phyloP scores from a whole-genome alignment of 2,113 vertebrate species.

The Gracilinanus agilis region DNA sequence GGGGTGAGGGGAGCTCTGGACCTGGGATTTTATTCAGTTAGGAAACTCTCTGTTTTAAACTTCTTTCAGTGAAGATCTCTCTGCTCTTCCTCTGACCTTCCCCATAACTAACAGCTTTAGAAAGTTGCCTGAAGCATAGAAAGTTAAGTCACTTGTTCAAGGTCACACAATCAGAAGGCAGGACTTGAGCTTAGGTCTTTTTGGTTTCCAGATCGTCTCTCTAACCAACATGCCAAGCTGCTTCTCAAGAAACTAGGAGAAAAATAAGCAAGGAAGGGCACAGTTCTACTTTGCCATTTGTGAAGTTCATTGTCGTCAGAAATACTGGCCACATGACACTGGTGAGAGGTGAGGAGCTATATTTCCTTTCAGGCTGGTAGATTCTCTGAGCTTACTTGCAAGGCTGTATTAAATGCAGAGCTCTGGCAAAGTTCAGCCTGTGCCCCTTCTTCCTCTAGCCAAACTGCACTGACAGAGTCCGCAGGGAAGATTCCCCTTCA shows the following conservation, averaged over 20 bases:
- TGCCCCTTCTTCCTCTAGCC: background rate
- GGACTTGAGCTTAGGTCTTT: background rate
- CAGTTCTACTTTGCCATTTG: background rate
- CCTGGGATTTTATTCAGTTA: background rate
- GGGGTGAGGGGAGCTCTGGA: no score
- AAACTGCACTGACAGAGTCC: background rate
- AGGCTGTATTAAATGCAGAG: background rate
- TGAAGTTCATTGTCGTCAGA: background rate
- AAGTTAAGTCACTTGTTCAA: no score
- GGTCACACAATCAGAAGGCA: background rate
- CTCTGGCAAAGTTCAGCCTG: background rate
- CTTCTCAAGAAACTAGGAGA: background rate
- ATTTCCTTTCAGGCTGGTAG: background rate
- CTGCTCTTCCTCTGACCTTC: background rate
- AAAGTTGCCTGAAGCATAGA: background rate
- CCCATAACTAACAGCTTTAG: background rate
- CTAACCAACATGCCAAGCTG: background rate
- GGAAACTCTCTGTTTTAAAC: background rate
- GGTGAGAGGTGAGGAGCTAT: background rate
- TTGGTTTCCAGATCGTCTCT: background rate
- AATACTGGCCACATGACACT: background rate
- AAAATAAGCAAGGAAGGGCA: background rate
- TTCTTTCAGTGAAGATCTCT: background rate
- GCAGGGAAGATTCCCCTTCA: background rate
- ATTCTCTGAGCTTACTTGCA: background rate